A percentile compares a stretch with the other conserved stretches of the same genome.
phyloP scores from a whole-genome alignment of 2,797 vertebrate genomes.

The Antrozous pallidus region DNA sequence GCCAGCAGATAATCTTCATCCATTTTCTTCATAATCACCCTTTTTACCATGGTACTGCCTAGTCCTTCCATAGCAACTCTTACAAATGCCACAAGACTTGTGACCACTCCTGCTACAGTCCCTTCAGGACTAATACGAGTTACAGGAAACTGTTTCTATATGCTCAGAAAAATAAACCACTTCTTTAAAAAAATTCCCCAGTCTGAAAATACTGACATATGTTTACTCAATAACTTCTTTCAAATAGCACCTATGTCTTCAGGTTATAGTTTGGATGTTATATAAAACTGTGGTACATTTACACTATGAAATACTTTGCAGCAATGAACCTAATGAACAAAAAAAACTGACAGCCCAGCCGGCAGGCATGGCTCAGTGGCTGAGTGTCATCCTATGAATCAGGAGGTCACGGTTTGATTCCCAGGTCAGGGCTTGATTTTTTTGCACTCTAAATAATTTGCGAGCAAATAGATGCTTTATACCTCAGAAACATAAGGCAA shows the following conservation, averaged over 20 bases:
- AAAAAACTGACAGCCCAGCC: too few species aligned
- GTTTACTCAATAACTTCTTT: neutral
- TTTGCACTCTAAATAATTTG: slow-evolving; percentile 47
- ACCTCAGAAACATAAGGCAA: slow-evolving; percentile 19
- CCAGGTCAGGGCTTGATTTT: neutral
- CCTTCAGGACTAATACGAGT: neutral
- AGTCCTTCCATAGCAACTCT: neutral
- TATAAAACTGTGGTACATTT: neutral
- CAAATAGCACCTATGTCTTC: neutral
- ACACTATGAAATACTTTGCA: too few species aligned
- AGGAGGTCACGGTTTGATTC: too few species aligned
- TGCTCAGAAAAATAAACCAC: slow-evolving; percentile 8
- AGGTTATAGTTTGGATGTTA: neutral
- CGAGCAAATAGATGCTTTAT: slow-evolving; percentile 45
- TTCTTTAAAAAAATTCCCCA: slow-evolving; percentile 16
- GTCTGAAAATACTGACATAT: neutral
- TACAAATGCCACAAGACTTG: neutral
- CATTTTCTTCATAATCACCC: neutral
- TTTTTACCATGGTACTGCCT: neutral
- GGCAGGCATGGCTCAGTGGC: too few species aligned
- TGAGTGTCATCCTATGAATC: too few species aligned
- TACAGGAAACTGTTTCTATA: neutral
- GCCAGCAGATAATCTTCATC: neutral
- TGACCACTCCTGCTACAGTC: neutral
- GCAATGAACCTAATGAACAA: too few species aligned